Evolutionary conservation across 2,797 vertebrate genomes (phyloP).

Genomic region (Okamejei kenojei): DNA sequence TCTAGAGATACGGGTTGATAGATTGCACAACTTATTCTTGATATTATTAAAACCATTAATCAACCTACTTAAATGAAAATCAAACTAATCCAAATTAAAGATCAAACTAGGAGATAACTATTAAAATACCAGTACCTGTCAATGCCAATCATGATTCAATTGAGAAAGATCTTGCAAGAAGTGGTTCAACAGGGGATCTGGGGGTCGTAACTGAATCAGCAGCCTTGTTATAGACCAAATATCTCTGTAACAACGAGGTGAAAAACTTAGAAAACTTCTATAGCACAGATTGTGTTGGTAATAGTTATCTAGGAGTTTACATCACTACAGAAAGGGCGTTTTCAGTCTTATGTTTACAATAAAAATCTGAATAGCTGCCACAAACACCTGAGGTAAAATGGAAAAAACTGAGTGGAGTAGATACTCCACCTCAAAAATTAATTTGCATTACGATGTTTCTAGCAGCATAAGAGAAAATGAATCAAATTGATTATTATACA

Average conservation of each 20-base stretch:
- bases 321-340: constrained; percentile 41
- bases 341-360: constrained; percentile 39
- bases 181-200: constrained; percentile 84
- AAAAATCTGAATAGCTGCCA: neutral
- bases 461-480: neutral
- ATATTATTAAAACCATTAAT: neutral
- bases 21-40: neutral
- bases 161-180: constrained; percentile 99
- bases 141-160: constrained; percentile 87
- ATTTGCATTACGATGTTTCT: neutral
- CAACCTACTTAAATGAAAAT: neutral
- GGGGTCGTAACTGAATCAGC: constrained; percentile 64
- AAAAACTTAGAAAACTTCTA: constrained; percentile 43
- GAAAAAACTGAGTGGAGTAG: no score
- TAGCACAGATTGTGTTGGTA: constrained; percentile 3
- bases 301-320: neutral
- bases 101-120: constrained; percentile 9
- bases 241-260: constrained; percentile 82
- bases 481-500: neutral
- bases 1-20: neutral
- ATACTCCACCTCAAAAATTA: neutral
- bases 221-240: constrained; percentile 66
- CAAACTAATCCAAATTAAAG: constrained; percentile 22
- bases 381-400: neutral
- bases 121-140: constrained; percentile 77